Evolutionary conservation across 2,113 vertebrate species (phyloP), one percentile per base, ranked within the genome.

Genomic region (Seriola dumerili): DNA sequence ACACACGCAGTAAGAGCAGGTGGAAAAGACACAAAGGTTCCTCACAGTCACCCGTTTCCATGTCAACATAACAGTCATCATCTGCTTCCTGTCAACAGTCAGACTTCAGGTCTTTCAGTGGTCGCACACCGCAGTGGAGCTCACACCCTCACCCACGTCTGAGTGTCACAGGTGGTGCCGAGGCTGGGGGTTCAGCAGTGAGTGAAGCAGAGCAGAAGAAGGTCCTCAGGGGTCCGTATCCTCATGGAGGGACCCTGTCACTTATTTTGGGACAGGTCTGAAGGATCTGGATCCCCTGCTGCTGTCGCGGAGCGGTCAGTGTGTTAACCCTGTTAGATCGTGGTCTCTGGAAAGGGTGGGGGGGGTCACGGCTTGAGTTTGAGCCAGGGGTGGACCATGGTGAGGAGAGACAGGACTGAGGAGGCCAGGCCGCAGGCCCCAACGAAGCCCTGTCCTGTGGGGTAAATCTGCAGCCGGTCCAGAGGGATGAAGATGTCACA

Each of bases 401-500:
- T 95, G 72, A 99, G 94, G 87, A 99, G 95, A 77, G 97, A 96
- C 48, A 99, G 94, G 54, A 97, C 0, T 0, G 98, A 99, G 8
- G 98, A 99, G 8, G 94, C 32, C 10, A 99, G 94, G 63, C 97
- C 98, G 0, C 98, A 99, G 8, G 96, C 90, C 0, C 97, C 98
- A 6, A 99, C 96, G 0, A 98, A 89, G 0, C 96, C 98, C 0
- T 93, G 82, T 34, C 94, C 93, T 5, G 94, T 97, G 2, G 77
- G 82, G 89, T 95, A 97, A 6, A 99, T 88, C 17, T 96, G 96
- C 77, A 99, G 94, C 63, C 95, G 96, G 86, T 99, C 97, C 88
- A 99, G 91, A 0, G 98, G 98, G 89, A 99, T 97, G 85, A 97
- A 96, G 46, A 99, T 66, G 54, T 99, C 98, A 0, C 97, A 98